These are phyloP conservation scores for Pycnomerus fuliginosus DNA, from an alignment of 2,888 invertebrate species.

Conservation along the genomic window DNA sequence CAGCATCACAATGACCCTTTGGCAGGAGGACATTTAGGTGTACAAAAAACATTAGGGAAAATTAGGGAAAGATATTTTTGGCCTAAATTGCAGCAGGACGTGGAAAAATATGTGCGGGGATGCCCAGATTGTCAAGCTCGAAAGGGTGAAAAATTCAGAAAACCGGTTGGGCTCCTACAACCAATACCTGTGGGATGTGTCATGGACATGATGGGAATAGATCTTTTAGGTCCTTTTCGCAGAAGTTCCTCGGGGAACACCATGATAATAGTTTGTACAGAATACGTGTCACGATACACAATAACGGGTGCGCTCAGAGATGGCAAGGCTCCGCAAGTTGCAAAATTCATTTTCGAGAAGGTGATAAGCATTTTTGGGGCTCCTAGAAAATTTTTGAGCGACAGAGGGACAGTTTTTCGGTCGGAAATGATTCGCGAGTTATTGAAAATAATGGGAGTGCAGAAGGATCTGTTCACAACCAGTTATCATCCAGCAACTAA, in stretches of 20 bases:
- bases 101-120: not conserved
- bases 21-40: conserved; percentile 26
- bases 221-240: conserved; percentile 26
- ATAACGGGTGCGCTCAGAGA: conserved; percentile 25
- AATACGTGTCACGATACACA: conserved; percentile 32
- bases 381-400: conserved; percentile 17
- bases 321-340: conserved; percentile 25
- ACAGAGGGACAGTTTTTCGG: conserved; percentile 22
- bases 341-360: conserved; percentile 21
- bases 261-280: conserved; percentile 31
- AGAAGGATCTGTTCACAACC: conserved; percentile 21
- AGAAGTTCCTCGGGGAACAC: too few species aligned
- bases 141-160: conserved; percentile 5
- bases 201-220: conserved; percentile 17
- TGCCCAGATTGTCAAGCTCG: not conserved
- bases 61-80: conserved; percentile 1
- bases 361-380: conserved; percentile 17
- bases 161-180: too few species aligned
- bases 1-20: conserved; percentile 24
- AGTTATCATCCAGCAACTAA: conserved; percentile 21
- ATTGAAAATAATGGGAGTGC: conserved; percentile 25
- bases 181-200: too few species aligned
- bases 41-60: conserved; percentile 21
- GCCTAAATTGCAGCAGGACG: not conserved
- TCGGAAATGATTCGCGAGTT: conserved; percentile 30